Percentiles rank a stretch among this genome's conserved stretches.
Conservation (phyloP, 35 echinoderm and acorn worm genomes). For the Lytechinus variegatus region DNA sequence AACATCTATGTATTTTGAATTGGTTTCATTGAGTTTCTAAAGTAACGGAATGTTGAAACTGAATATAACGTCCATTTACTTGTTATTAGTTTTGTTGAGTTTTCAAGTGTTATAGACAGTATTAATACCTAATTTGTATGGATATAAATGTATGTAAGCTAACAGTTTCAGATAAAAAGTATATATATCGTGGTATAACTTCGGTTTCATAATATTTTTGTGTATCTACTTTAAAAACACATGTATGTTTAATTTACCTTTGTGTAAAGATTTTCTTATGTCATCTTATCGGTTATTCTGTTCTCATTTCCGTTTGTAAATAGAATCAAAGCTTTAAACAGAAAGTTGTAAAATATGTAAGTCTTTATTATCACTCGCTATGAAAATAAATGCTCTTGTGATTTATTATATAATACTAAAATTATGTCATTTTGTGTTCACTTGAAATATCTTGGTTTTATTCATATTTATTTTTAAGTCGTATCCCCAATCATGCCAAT, state of each 20-base stretch:
- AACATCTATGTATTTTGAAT: too few species aligned
- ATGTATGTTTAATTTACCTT: background rate
- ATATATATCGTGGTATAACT: background rate
- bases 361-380: conserved; percentile 18
- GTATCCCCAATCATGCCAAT: too few species aligned
- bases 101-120: background rate
- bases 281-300: background rate
- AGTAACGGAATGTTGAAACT: too few species aligned
- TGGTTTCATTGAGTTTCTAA: too few species aligned
- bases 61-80: too few species aligned
- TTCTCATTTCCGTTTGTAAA: background rate
- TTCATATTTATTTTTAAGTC: background rate
- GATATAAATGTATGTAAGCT: background rate
- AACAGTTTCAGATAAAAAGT: background rate
- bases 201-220: background rate
- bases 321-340: conserved; percentile 6
- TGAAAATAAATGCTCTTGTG: conserved; percentile 13
- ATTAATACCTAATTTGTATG: background rate
- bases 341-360: conserved; percentile 3
- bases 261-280: background rate
- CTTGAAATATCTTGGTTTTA: background rate
- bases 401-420: background rate
- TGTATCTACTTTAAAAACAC: background rate
- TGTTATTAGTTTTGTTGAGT: background rate
- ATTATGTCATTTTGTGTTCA: background rate